Percentiles rank a stretch among this genome's conserved stretches.
Conservation (phyloP, 2,888 invertebrate species). For the Gortyna flavago region DNA sequence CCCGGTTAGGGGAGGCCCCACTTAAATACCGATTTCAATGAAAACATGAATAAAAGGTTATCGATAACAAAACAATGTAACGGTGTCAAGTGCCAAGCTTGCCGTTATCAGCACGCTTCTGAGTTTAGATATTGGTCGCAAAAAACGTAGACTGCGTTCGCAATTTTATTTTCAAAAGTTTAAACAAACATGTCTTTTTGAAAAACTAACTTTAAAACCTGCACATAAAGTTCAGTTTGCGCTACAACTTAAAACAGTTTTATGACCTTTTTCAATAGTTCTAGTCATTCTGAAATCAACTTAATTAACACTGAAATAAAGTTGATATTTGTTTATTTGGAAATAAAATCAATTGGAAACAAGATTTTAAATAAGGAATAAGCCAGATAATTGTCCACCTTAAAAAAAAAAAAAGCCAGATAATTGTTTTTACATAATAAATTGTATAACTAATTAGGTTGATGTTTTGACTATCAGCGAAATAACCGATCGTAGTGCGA, state of each 20-base stretch:
- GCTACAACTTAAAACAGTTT: background rate
- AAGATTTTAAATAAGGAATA: background rate
- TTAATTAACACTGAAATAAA: background rate
- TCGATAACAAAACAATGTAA: slow-evolving; percentile 53
- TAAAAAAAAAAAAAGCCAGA: no score
- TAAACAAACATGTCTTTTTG: background rate
- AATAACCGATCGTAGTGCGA: background rate
- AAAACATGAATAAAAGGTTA: slow-evolving; percentile 61
- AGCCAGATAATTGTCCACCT: no score
- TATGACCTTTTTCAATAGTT: background rate
- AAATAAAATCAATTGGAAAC: background rate
- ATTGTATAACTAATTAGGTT: background rate
- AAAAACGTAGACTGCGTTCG: slow-evolving; percentile 7
- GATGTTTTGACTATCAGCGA: slow-evolving; percentile 2
- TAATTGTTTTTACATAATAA: slow-evolving; percentile 6
- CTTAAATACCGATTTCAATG: slow-evolving; percentile 36
- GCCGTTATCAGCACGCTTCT: slow-evolving; percentile 44
- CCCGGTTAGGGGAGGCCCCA: slow-evolving; percentile 49
- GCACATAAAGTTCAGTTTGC: background rate
- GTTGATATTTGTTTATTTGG: background rate
- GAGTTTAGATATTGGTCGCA: slow-evolving; percentile 31
- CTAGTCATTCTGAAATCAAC: slow-evolving; percentile 2
- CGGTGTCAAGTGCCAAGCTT: slow-evolving; percentile 55
- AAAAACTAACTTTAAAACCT: background rate
- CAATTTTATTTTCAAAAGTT: background rate